These are phyloP conservation scores for Masnerella sp. DNA, from an alignment of 2,888 invertebrate species.

Conservation along the genomic window DNA sequence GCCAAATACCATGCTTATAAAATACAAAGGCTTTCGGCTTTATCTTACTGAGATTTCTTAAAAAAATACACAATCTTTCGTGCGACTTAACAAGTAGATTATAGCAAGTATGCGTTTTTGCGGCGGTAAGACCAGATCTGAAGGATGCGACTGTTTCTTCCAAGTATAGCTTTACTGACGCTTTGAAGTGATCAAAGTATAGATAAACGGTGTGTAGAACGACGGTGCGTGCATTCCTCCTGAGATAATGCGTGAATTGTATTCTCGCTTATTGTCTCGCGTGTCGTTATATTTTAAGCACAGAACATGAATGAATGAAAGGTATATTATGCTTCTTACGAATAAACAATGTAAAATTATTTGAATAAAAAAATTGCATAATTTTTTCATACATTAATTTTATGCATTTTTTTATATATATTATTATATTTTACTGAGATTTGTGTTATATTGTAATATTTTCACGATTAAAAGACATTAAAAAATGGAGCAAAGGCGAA, in stretches of 20 bases:
- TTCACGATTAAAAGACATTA: too few relatives aligned
- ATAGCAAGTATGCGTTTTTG: slow-evolving; percentile 22
- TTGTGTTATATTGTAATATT: too few relatives aligned
- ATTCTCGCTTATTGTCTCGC: slow-evolving; percentile 67
- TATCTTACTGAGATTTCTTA: slow-evolving; percentile 44
- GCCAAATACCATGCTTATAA: too few relatives aligned
- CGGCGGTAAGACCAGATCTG: slow-evolving; percentile 38
- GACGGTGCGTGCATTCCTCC: slow-evolving; percentile 59
- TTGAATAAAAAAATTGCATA: too few relatives aligned
- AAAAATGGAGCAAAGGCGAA: too few relatives aligned
- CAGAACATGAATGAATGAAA: slow-evolving; percentile 41
- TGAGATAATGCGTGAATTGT: slow-evolving; percentile 68
- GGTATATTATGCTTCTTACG: slow-evolving; percentile 18
- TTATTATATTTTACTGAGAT: too few relatives aligned
- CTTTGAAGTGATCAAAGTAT: slow-evolving; percentile 55
- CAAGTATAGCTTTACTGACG: slow-evolving; percentile 59
- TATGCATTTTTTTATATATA: too few relatives aligned
- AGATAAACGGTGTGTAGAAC: slow-evolving; percentile 61
- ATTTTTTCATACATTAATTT: too few relatives aligned
- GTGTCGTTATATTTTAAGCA: slow-evolving; percentile 67
- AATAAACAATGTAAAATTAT: too few relatives aligned
- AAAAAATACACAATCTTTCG: slow-evolving; percentile 49
- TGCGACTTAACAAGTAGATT: slow-evolving; percentile 48
- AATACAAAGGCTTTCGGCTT: slow-evolving; percentile 17
- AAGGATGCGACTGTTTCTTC: slow-evolving; percentile 54